Conservation (phyloP, 2,113 vertebrate species). For the Zosterops pallidus region DNA sequence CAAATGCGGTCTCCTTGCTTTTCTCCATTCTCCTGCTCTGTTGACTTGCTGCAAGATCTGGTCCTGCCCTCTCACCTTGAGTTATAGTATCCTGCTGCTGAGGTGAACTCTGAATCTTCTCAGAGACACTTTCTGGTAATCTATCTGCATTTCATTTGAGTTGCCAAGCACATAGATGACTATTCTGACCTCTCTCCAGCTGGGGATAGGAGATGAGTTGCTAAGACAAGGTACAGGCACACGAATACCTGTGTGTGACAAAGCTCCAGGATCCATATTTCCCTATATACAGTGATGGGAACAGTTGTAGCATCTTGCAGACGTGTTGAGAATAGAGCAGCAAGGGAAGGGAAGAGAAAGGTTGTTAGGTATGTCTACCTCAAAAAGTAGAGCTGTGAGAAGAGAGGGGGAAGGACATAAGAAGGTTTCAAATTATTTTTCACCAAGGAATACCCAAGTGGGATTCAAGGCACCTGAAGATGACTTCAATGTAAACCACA, state of each 20-base stretch:
- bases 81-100: not conserved
- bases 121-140: rapidly evolving
- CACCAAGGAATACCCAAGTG: not conserved
- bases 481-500: not conserved
- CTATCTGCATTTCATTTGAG: not conserved
- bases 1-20: not conserved
- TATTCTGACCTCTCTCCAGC: not conserved
- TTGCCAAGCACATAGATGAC: not conserved
- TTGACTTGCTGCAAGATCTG: not conserved
- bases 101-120: not conserved
- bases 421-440: not conserved
- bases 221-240: not conserved
- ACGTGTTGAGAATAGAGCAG: not conserved
- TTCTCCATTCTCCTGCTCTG: not conserved
- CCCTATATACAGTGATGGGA: not conserved
- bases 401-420: not conserved
- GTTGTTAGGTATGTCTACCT: not conserved
- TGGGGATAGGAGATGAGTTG: not conserved
- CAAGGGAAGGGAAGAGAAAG: not conserved
- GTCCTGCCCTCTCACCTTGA: not conserved
- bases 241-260: not conserved
- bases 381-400: not conserved
- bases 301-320: not conserved
- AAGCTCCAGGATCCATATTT: not conserved
- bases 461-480: not conserved